Conservation (phyloP, 2,888 invertebrate genomes). For the Mesorhabditis spiculigera region DNA sequence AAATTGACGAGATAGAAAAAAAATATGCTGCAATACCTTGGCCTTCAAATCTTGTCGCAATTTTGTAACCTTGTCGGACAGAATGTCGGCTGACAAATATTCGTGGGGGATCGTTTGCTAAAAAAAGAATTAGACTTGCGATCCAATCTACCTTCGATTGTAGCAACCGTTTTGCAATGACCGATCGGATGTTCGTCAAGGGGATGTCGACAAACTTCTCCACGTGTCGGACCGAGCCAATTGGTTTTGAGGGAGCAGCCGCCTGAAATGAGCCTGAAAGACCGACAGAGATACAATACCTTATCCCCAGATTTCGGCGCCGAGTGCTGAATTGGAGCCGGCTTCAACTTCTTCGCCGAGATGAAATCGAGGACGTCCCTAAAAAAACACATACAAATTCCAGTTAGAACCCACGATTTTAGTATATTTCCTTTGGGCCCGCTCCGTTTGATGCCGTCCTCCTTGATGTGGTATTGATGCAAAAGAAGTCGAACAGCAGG, state of each 20-base stretch:
- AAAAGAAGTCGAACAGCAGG: slow-evolving; percentile 69
- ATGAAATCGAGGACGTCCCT: slow-evolving; percentile 46
- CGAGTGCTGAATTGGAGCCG: slow-evolving; percentile 14
- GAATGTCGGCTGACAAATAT: slow-evolving; percentile 67
- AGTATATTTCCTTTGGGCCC: slow-evolving; percentile 68
- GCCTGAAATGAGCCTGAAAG: neutral
- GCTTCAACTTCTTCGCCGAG: slow-evolving; percentile 32
- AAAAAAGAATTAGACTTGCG: slow-evolving; percentile 40
- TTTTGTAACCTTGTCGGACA: slow-evolving; percentile 63
- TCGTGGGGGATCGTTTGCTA: slow-evolving; percentile 70
- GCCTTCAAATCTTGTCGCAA: slow-evolving; percentile 63
- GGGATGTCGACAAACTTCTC: slow-evolving; percentile 64
- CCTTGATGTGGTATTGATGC: slow-evolving; percentile 66
- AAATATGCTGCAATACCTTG: neutral
- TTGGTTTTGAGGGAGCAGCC: neutral
- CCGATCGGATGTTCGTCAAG: slow-evolving; percentile 67
- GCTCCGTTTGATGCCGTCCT: slow-evolving; percentile 61
- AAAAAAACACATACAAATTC: slow-evolving; percentile 16
- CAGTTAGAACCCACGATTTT: slow-evolving; percentile 64
- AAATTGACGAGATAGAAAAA: neutral
- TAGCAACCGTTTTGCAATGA: slow-evolving; percentile 69
- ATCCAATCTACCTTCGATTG: slow-evolving; percentile 65
- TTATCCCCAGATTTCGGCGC: neutral
- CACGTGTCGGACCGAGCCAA: slow-evolving; percentile 12
- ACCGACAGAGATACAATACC: neutral